Base-by-base conservation (phyloP, 2,797 vertebrate genomes). In the Hydrolagus colliei region DNA sequence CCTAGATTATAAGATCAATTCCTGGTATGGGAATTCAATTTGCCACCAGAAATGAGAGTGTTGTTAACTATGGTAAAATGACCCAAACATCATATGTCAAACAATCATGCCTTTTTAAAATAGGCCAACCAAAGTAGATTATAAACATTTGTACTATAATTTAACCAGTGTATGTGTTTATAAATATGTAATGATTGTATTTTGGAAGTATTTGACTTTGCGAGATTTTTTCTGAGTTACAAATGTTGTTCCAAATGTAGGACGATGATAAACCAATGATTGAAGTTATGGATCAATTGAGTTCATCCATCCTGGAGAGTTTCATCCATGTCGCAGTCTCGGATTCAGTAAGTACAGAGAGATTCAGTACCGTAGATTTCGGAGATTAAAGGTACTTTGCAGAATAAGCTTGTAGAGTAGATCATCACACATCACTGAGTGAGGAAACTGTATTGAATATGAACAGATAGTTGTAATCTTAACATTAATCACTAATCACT, bases 251-350 rank as follows among this genome's bases (percentile, higher is more conserved):
- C 86, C 10, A 88, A 88, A 1, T 84, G 14, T 92, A 99, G 97
- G 97, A 99, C 11, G 98, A 99, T 85, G 98, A 99, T 92, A 98
- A 96, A 88, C 97, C 97, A 35, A 97, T 99, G 97, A 98, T 99
- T 86, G 98, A 99, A 91, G 95, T 99, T 89, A 97, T 99, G 97
- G 97, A 99, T 93, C 98, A 99, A 67, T 90, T 99, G 87, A 98
- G 97, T 92, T 97, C 97, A 85, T 95, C 95, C 86, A 96, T 99
- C 88, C 95, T 99, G 88, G 97, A 99, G 91, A 99, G 97, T 91
- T 96, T 99, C 88, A 96, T 98, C 91, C 97, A 99, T 1, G 97
- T 99, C 85, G 96, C 97, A 9, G 95, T 96, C 88, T 99, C 97
- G 1, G 97, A 99, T 91, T 97, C 98, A 1, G 98, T 99, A 92